A percentile compares a stretch with the other conserved stretches of the same genome.
Evolutionary conservation across 2,888 invertebrate species (phyloP).

Genomic region (Cantharis rufa): DNA sequence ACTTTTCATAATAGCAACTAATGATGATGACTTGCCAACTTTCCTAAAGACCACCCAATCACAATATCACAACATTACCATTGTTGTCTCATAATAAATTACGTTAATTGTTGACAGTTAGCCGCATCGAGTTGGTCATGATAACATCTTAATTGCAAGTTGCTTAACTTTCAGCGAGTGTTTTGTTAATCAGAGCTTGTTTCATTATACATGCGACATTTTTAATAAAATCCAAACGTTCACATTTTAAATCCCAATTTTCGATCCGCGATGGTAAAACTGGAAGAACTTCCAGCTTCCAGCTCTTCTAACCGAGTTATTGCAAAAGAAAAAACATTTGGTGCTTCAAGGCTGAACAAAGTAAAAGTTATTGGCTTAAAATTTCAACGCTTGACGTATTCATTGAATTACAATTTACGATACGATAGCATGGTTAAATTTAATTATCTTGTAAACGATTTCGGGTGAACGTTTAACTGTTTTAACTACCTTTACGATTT

Average conservation of each 20-base stretch:
- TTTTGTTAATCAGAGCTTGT: conserved; percentile 50
- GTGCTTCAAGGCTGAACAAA: not conserved
- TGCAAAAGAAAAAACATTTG: not conserved
- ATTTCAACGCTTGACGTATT: not conserved
- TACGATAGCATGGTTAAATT: not conserved
- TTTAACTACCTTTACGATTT: not conserved
- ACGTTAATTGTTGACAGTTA: conserved; percentile 58
- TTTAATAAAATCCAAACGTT: not conserved
- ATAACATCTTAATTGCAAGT: conserved; percentile 58
- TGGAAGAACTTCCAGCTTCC: not conserved
- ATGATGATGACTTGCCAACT: conserved; percentile 53
- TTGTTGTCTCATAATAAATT: conserved; percentile 58
- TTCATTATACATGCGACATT: conserved; percentile 4
- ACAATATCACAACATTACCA: conserved; percentile 56
- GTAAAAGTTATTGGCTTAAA: not conserved
- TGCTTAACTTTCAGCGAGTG: conserved; percentile 54
- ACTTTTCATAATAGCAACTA: conserved; percentile 53
- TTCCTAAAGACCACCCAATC: conserved; percentile 54
- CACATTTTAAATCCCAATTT: not conserved
- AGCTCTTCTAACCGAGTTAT: too few relatives aligned
- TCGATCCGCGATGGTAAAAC: too few relatives aligned
- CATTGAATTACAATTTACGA: not conserved
- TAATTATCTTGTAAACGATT: not conserved
- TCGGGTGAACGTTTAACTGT: not conserved
- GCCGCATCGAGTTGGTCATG: conserved; percentile 53